Conservation (phyloP, 2,888 invertebrate species). For the Physocephala rufipes region DNA sequence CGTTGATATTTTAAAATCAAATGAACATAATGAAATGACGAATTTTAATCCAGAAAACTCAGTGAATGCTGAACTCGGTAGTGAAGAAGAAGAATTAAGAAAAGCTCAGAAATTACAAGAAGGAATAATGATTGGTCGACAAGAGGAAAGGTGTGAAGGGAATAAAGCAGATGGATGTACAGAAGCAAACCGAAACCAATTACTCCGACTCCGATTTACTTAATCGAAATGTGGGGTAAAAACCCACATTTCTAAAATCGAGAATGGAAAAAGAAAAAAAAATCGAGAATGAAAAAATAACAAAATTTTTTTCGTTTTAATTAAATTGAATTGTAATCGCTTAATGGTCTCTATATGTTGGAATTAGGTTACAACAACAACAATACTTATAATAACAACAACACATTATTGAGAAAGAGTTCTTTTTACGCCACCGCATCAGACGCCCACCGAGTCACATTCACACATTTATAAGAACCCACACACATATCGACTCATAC, state of each 20-base stretch:
- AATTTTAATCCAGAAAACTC: too few species aligned
- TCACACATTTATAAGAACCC: background rate
- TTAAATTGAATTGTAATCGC: slow-evolving; percentile 33
- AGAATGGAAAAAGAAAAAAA: background rate
- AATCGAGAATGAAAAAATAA: background rate
- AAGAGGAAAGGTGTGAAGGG: too few species aligned
- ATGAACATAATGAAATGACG: too few species aligned
- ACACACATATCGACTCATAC: background rate
- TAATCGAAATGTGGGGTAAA: background rate
- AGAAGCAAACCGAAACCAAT: background rate
- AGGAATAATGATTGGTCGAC: too few species aligned
- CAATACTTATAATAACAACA: background rate
- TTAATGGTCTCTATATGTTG: slow-evolving; percentile 29
- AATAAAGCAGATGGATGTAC: too few species aligned
- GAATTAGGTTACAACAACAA: slow-evolving; percentile 27
- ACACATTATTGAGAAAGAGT: background rate
- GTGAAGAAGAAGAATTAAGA: too few species aligned
- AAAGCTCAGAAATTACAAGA: too few species aligned
- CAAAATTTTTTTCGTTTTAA: slow-evolving; percentile 30
- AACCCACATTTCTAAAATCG: too few species aligned
- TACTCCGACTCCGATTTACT: background rate
- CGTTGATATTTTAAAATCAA: too few species aligned
- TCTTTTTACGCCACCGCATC: too few species aligned
- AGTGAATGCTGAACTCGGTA: too few species aligned
- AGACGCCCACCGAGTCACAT: background rate